Base-by-base conservation (phyloP, 1,140 invertebrate species). In the Gonatopus flavifemur region DNA sequence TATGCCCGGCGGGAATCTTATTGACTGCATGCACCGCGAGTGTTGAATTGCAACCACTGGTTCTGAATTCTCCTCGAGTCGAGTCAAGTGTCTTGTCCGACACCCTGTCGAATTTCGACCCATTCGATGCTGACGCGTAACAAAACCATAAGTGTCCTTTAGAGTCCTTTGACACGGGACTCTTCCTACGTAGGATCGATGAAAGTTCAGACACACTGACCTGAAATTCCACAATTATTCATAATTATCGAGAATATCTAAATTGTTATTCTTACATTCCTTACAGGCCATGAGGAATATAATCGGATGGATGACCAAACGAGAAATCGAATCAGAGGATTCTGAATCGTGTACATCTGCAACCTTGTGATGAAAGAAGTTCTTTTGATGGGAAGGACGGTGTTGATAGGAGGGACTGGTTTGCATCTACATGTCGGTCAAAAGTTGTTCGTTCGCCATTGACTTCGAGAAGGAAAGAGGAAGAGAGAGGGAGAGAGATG, bases 381-480 rank as follows among this genome's bases (percentile, higher is more conserved):
- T 39, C 36, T 52, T 28, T 32, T 41, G 50, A 48, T 19, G 24
- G 37, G 38, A 30, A 50, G 42, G 44, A 28, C n/a, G n/a, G n/a
- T n/a, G n/a, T n/a, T n/a, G n/a, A n/a, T n/a, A 48, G 28, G 36
- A 36, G 32, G 38, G 46, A 25, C 38, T 49, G 43, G 35, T 52
- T 39, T 31, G 39, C 25, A 33, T 51, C 28, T 33, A 32, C 32
- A 4, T 22, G 21, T 25, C 45, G 59, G 57, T 63, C 58, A 67
- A 66, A 67, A 70, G 57, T 66, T 69, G 55, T 51, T 58, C 69
- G 56, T 67, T n/a, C 66, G 66, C 66, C 67, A 52, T 3, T n/a
- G 20, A 15, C 47, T 49, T 12, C 13, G 25, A 42, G 15, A 16
- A 18, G 19, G 28, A 32, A 10, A 28, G 57, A 48, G 52, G 45